Conservation (phyloP, 2,888 invertebrate species). For the Pristionchus arcanus region DNA sequence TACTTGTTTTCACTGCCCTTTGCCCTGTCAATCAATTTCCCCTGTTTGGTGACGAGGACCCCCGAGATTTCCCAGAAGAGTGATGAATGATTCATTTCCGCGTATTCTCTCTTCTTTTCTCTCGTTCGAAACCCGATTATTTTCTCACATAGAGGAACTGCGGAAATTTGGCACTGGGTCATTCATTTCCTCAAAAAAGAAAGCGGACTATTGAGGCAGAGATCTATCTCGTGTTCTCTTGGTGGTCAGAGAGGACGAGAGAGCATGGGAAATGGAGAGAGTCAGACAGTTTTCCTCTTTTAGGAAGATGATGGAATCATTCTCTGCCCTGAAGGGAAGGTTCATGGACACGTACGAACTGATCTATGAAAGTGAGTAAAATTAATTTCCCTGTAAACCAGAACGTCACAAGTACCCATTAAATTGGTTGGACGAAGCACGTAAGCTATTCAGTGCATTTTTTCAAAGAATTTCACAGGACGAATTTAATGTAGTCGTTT, state of each 20-base stretch:
- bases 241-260: neutral
- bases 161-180: neutral
- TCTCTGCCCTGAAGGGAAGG: neutral
- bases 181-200: neutral
- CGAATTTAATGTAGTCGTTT: too few species aligned
- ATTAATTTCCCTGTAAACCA: neutral
- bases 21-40: neutral
- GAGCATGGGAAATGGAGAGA: neutral
- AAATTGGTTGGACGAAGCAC: neutral
- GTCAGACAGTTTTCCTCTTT: neutral
- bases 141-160: neutral
- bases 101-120: neutral
- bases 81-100: constrained; percentile 25
- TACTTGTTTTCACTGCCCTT: neutral
- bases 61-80: neutral
- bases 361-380: neutral
- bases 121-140: neutral
- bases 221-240: neutral
- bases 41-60: neutral
- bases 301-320: constrained; percentile 5
- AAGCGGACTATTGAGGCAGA: neutral
- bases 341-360: constrained; percentile 27
- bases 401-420: neutral
- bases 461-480: too few species aligned
- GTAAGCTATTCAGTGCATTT: too few species aligned